Conservation (phyloP, 2,888 invertebrate species). For the Aphodius sticticus region DNA sequence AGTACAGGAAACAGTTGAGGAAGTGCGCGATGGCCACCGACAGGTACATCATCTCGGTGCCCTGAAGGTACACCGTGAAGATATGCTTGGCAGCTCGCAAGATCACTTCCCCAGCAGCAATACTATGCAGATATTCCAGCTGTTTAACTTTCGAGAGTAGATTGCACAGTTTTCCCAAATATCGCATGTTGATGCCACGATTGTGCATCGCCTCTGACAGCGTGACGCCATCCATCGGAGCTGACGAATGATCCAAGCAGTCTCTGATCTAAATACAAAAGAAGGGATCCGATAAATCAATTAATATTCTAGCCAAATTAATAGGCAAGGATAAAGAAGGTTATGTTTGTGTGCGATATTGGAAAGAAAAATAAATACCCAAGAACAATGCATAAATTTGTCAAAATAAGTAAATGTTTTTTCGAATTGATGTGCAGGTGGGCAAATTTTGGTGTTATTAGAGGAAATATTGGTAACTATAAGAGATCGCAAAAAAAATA, state of each 20-base stretch:
- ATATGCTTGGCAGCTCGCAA: constrained; percentile 92
- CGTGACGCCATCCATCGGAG: constrained; percentile 94
- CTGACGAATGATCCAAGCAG: constrained; percentile 88
- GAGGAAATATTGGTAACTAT: too few relatives aligned
- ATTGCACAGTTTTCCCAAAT: constrained; percentile 90
- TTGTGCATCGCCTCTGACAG: constrained; percentile 93
- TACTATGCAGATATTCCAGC: constrained; percentile 87
- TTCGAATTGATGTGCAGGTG: too few relatives aligned
- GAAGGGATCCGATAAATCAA: constrained; percentile 27
- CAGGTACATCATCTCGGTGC: constrained; percentile 89
- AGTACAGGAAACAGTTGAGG: constrained; percentile 92
- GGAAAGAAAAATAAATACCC: too few relatives aligned
- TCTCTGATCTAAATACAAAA: constrained; percentile 75
- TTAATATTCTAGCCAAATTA: background rate
- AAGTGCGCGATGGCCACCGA: constrained; percentile 94
- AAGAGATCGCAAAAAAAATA: too few relatives aligned
- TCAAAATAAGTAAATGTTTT: too few relatives aligned
- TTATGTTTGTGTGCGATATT: too few relatives aligned
- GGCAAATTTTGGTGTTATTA: too few relatives aligned
- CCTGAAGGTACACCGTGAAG: constrained; percentile 86
- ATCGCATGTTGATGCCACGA: constrained; percentile 96
- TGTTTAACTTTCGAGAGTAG: constrained; percentile 80
- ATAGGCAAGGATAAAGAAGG: background rate
- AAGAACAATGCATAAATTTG: too few relatives aligned
- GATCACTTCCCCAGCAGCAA: constrained; percentile 90